Evolutionary conservation across 2,113 vertebrate genomes (phyloP).

Genomic region (Plestiodon gilberti): DNA sequence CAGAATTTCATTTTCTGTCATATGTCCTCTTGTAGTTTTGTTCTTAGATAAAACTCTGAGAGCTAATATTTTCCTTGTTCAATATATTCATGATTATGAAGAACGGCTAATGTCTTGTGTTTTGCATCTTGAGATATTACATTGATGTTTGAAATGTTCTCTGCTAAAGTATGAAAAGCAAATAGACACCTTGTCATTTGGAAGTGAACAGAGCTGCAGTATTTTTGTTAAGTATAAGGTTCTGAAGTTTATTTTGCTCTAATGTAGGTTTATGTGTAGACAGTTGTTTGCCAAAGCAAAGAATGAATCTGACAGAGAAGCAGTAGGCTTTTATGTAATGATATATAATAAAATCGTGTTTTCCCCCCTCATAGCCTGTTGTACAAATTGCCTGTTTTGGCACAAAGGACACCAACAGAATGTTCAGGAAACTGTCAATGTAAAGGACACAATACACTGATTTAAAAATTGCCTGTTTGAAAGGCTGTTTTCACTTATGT

Average conservation of each 20-base stretch:
- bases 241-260: constrained; percentile 6
- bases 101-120: background rate
- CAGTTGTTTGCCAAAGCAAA: constrained; percentile 15
- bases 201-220: background rate
- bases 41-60: background rate
- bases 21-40: constrained; percentile 32
- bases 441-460: constrained; percentile 6
- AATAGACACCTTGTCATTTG: background rate
- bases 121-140: background rate
- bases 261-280: constrained; percentile 3
- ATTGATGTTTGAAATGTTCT: background rate
- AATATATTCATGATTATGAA: background rate
- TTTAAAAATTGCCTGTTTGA: constrained; percentile 18
- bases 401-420: constrained; percentile 12
- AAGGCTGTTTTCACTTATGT: constrained; percentile 7
- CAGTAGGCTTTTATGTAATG: background rate
- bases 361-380: constrained; percentile 12
- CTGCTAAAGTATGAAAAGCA: background rate
- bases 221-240: background rate
- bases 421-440: background rate
- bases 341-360: background rate
- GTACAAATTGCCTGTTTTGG: constrained; percentile 17
- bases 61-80: background rate
- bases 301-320: background rate
- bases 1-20: constrained; percentile 33